Evolutionary conservation across 2,888 invertebrate species (phyloP).

Genomic region (Panorpa germanica): DNA sequence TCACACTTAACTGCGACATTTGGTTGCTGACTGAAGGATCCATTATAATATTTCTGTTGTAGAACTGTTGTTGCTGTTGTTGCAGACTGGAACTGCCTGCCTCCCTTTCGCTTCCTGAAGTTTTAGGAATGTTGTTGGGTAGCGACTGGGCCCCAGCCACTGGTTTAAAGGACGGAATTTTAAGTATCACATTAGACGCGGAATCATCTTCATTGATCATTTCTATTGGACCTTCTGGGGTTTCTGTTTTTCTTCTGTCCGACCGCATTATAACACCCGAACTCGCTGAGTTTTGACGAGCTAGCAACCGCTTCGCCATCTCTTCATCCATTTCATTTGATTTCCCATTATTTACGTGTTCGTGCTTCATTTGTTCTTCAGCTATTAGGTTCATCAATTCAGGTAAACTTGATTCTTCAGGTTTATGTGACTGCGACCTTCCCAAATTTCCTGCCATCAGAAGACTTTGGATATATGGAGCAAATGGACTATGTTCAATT

Average conservation of each 20-base stretch:
- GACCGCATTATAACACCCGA: conserved; percentile 21
- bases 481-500: conserved; percentile 28
- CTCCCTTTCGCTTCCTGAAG: conserved; percentile 26
- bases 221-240: conserved; percentile 17
- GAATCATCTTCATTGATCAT: conserved; percentile 25
- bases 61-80: conserved; percentile 22
- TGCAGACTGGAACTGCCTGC: conserved; percentile 30
- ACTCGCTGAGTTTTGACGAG: conserved; percentile 22
- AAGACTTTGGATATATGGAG: conserved; percentile 32
- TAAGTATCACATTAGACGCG: conserved; percentile 59
- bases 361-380: conserved; percentile 24
- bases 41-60: conserved; percentile 12
- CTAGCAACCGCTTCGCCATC: conserved; percentile 18
- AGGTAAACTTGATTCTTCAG: conserved; percentile 25
- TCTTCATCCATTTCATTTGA: conserved; percentile 11
- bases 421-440: conserved; percentile 19
- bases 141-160: conserved; percentile 17
- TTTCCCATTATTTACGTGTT: conserved; percentile 15
- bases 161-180: conserved; percentile 85
- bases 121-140: conserved; percentile 15
- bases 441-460: conserved; percentile 22
- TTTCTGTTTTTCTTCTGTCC: conserved; percentile 22
- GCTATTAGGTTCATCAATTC: conserved; percentile 35
- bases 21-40: conserved; percentile 19
- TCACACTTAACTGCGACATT: conserved; percentile 22